Percentiles rank a stretch among this genome's conserved stretches.
Evolutionary conservation across 1,140 invertebrate genomes (phyloP).

Genomic region (Euwallacea similis): DNA sequence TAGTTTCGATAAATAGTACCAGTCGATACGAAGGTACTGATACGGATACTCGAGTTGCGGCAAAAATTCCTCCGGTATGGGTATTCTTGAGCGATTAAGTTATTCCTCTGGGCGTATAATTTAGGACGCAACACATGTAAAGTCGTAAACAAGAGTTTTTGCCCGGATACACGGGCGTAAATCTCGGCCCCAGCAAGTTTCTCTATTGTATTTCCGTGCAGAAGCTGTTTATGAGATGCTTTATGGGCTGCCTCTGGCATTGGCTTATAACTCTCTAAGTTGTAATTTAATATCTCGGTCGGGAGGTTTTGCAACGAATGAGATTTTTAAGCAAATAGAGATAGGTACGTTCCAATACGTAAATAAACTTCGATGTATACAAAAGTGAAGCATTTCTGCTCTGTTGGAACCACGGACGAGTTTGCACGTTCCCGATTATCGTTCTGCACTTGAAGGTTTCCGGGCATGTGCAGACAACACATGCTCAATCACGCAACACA

Average conservation of each 20-base stretch:
- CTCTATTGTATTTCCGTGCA: constrained; percentile 34
- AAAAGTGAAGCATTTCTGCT: no score
- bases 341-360: no score
- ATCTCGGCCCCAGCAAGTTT: constrained; percentile 28
- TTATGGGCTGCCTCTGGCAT: constrained; percentile 25
- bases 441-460: no score
- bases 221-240: constrained; percentile 28
- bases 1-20: constrained; percentile 19
- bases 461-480: no score
- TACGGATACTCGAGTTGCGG: no score
- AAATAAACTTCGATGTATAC: no score
- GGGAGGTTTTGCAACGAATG: constrained; percentile 11
- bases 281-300: constrained; percentile 25
- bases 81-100: constrained; percentile 13
- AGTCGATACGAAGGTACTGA: no score
- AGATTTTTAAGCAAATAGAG: background rate
- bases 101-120: constrained; percentile 34
- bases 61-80: no score
- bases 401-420: no score
- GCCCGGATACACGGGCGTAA: constrained; percentile 12
- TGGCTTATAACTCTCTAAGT: constrained; percentile 25
- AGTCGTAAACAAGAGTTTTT: constrained; percentile 18
- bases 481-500: no score
- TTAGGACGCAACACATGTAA: constrained; percentile 17
- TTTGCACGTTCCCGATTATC: no score